phyloP scores from a whole-genome alignment of 2,113 vertebrate species.

The Percopsis transmontana region DNA sequence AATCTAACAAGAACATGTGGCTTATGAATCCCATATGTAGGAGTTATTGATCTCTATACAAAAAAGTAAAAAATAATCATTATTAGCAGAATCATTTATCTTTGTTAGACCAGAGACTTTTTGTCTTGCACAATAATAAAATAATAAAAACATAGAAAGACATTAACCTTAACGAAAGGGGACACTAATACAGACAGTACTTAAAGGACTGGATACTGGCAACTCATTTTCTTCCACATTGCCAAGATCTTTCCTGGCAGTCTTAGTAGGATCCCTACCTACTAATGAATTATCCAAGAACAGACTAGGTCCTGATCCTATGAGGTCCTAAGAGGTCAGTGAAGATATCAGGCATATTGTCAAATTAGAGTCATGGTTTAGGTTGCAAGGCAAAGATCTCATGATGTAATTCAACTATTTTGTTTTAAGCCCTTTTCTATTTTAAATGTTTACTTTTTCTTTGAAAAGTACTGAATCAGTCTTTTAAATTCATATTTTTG shows the following conservation, averaged over 20 bases:
- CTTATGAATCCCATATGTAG: slow-evolving; percentile 65
- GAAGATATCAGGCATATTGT: neutral
- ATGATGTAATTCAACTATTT: neutral
- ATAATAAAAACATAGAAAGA: too few species aligned
- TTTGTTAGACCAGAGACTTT: too few species aligned
- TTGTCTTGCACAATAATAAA: too few species aligned
- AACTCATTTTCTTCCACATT: neutral
- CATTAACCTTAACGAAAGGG: too few species aligned
- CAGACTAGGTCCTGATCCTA: neutral
- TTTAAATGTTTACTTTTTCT: neutral
- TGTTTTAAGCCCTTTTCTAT: slow-evolving; percentile 5
- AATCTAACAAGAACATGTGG: slow-evolving; percentile 54
- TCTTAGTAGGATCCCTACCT: neutral
- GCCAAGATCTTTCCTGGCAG: neutral
- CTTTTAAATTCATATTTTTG: neutral
- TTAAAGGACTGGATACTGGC: slow-evolving; percentile 3
- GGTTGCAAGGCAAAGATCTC: too few species aligned
- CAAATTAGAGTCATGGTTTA: neutral
- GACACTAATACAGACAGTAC: neutral
- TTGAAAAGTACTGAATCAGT: neutral
- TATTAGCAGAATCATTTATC: neutral
- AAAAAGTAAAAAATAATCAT: slow-evolving; percentile 46
- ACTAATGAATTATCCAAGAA: slow-evolving; percentile 2
- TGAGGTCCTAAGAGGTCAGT: too few species aligned
- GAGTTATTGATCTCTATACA: slow-evolving; percentile 44